Evolutionary conservation across 2,797 vertebrate species (phyloP), one percentile per base, ranked within the genome.

Genomic region (Heliangelus exortis): DNA sequence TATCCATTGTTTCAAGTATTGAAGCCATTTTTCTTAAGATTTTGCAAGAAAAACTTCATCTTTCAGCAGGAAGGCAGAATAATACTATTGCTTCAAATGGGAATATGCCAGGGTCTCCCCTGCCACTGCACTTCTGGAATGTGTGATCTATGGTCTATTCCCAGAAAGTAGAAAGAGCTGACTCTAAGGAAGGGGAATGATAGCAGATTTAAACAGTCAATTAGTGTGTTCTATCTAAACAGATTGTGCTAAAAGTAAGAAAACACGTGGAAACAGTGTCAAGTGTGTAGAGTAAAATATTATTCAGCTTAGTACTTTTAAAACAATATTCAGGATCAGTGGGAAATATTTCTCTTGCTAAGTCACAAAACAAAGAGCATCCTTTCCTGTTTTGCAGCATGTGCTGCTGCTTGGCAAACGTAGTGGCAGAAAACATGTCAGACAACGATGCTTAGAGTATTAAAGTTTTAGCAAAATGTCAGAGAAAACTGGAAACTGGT

Each of bases 401-500:
- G 96, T 97, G 96, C 93, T 96, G 3, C 7, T 95, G 51, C 77
- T 95, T 96, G 92, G 86, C 81, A 94, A 84, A 96, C 96, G 93
- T 89, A 95, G 84, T 66, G 69, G 78, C 95, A 92, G 91, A 93
- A 97, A 97, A 90, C 87, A 90, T 96, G 96, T 98, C 96, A 97
- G 97, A 91, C 59, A 23, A 57, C 12, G 22, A 91, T 93, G 68
- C 93, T 94, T 96, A 96, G 86, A 95, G 95, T 97, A 97, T 97
- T 97, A 97, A 97, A 97, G 95, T 97, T 97, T 97, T 97, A 97
- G 93, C 86, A 89, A 86, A 95, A 96, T 91, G 94, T 97, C 97
- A 97, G 94, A 95, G 91, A 96, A 97, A 97, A 96, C 84, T 94
- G 90, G 93, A 91, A 96, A 94, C 92, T 87, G 68, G 77, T 96